phyloP scores from a whole-genome alignment of 2,797 vertebrate species.

The Macropus fuliginosus region DNA sequence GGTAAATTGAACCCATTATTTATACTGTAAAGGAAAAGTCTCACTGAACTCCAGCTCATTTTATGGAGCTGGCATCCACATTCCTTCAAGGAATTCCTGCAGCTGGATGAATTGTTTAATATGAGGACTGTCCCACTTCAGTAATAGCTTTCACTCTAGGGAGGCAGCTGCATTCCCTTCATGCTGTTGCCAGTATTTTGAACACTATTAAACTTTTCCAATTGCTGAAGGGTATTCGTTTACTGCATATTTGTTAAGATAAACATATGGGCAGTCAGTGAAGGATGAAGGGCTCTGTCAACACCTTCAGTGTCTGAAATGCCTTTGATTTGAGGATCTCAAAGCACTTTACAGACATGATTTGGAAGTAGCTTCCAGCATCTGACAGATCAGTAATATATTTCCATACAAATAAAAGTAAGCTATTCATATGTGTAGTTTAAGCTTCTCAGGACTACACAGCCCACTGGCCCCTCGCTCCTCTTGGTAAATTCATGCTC shows the following conservation, averaged over 20 bases:
- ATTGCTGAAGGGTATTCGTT: background rate
- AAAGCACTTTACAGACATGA: background rate
- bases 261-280: background rate
- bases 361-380: background rate
- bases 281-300: background rate
- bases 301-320: background rate
- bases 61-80: background rate
- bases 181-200: constrained; percentile 25
- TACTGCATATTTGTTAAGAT: background rate
- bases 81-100: background rate
- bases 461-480: background rate
- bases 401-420: background rate
- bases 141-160: background rate
- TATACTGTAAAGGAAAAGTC: background rate
- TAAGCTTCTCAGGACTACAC: background rate
- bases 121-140: background rate
- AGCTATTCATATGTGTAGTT: background rate
- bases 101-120: constrained; percentile 22
- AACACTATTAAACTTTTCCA: constrained; percentile 14
- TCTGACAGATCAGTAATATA: background rate
- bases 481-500: background rate
- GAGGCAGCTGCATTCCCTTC: background rate
- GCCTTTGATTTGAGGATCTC: background rate
- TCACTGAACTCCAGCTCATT: background rate
- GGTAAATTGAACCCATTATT: constrained; percentile 16